phyloP scores from a whole-genome alignment of 2,113 vertebrate species.

The Irena cyanogastra region DNA sequence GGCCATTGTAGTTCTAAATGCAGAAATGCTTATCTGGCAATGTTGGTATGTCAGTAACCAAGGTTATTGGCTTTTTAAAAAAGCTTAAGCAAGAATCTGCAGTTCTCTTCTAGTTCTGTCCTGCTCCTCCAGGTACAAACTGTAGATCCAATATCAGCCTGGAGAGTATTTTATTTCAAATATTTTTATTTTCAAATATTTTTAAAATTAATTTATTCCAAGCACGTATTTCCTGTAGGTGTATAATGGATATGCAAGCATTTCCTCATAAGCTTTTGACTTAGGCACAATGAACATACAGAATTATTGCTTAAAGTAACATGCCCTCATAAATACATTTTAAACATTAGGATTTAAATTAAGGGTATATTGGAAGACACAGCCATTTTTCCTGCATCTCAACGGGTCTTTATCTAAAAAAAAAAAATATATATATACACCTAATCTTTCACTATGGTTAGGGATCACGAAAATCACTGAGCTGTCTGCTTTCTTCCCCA shows the following conservation, averaged over 20 bases:
- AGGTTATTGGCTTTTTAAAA: background rate
- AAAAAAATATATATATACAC: background rate
- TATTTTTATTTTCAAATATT: background rate
- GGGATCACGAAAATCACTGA: background rate
- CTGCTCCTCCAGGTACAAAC: background rate
- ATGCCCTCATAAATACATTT: background rate
- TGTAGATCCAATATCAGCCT: background rate
- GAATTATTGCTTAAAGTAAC: background rate
- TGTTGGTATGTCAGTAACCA: background rate
- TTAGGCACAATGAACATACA: background rate
- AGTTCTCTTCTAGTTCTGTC: background rate
- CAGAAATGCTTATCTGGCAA: background rate
- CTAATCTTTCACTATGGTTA: background rate
- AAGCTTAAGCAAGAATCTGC: background rate
- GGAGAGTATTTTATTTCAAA: background rate
- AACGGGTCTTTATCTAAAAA: background rate
- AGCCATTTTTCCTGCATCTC: background rate
- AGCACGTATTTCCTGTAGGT: background rate
- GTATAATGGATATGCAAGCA: background rate
- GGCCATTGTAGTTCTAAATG: background rate
- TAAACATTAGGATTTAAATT: background rate
- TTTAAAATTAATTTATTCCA: background rate
- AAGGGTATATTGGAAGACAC: background rate
- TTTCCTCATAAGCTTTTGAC: background rate
- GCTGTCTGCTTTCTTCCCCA: background rate